Conservation (phyloP, 2,888 invertebrate genomes). For the Cephus sareptanus region DNA sequence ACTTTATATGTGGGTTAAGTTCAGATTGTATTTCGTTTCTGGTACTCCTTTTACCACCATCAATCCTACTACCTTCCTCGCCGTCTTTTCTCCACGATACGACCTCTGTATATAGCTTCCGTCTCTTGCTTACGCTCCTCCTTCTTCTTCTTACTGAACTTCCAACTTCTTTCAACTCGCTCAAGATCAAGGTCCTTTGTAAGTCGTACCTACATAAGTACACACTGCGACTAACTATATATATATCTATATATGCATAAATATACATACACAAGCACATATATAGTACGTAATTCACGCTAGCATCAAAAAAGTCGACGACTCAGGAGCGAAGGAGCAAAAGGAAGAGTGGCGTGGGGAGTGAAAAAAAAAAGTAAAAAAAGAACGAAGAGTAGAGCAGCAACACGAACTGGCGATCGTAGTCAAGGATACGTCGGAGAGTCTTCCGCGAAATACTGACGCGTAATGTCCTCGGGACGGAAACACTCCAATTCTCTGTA, state of each 20-base stretch:
- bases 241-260: not conserved
- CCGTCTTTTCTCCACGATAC: not conserved
- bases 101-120: not conserved
- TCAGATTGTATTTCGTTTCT: slow-evolving; percentile 26
- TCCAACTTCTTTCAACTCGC: not conserved
- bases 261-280: not conserved
- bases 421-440: not conserved
- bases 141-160: not conserved
- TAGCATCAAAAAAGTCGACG: not conserved
- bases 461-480: not conserved
- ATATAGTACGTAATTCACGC: not conserved
- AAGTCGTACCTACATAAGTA: not conserved
- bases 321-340: not conserved
- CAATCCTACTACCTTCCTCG: not conserved
- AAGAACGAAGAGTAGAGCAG: not conserved
- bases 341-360: not conserved
- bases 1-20: slow-evolving; percentile 39
- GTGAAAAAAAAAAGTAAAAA: not conserved
- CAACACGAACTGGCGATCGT: not conserved
- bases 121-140: not conserved
- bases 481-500: not conserved
- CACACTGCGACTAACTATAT: not conserved
- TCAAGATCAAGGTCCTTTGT: not conserved
- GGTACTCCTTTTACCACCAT: not conserved
- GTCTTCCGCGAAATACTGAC: not conserved